Conservation (phyloP, 1,140 invertebrate genomes). For the Zeugodacus cucurbitae region DNA sequence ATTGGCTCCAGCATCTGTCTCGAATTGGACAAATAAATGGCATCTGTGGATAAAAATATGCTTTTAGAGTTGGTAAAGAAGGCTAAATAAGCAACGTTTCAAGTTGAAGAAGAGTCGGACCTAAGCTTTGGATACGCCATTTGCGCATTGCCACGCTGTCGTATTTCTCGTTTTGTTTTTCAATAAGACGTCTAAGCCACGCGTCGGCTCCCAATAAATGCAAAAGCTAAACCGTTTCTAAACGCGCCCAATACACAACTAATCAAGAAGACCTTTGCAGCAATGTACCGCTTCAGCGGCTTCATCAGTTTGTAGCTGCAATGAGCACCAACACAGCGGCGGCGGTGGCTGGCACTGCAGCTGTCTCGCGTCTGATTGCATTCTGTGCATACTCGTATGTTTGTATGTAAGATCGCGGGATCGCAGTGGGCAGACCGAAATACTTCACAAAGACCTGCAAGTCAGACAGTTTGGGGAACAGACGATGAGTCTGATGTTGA, state of each 20-base stretch:
- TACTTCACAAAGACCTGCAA: conserved; percentile 21
- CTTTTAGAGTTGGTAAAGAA: background rate
- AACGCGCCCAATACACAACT: conserved; percentile 28
- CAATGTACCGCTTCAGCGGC: conserved; percentile 33
- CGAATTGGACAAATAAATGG: conserved; percentile 58
- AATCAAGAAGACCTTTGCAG: conserved; percentile 31
- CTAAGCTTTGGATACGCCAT: conserved; percentile 17
- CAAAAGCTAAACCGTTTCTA: conserved; percentile 32
- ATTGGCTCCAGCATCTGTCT: conserved; percentile 73
- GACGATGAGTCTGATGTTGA: conserved; percentile 15
- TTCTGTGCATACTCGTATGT: background rate
- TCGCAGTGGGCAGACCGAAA: background rate
- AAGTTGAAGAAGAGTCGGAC: background rate
- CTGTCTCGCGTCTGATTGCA: conserved; percentile 6
- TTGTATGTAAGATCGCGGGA: background rate
- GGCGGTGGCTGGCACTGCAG: background rate
- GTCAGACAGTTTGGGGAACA: conserved; percentile 13
- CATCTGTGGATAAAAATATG: conserved; percentile 54
- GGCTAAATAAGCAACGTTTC: background rate
- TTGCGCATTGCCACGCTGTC: background rate
- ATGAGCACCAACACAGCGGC: background rate
- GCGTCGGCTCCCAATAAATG: background rate
- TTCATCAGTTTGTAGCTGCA: background rate
- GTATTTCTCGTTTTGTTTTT: background rate
- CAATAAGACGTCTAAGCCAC: background rate